Base-by-base conservation (phyloP, 64 coral and sea anemone species). In the Hydrozoanthus tunicans region DNA sequence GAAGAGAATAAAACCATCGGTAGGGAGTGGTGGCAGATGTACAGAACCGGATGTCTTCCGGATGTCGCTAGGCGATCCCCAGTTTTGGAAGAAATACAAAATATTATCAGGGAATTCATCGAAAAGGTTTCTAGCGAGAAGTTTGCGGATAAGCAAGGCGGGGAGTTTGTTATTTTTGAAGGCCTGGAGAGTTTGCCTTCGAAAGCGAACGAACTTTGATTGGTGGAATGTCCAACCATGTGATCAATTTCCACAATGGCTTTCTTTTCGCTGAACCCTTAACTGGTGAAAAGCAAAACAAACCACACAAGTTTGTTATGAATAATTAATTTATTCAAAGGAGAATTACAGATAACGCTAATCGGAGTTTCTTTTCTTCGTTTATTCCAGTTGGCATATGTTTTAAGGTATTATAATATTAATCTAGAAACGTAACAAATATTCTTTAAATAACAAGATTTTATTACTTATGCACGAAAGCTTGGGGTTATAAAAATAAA, bases 21-120 rank as follows among this genome's bases (percentile, higher is more conserved):
- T 17, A 79, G 92, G 58, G 89, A 90, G 43, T 93, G 92, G 92
- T 93, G 92, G 92, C 92, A 93, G 43, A 71, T 80, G 23, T 93
- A 93, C 26, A 82, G 70, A 71, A 93, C 85, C 5, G 89, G 92
- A 11, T 60, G 78, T 55, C 53, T 90, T 68, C 92, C 92, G 15
- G 86, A 93, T 83, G 70, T 67, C 15, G 79, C 17, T 56, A 82
- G 56, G 86, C 68, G 77, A 51, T 90, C 78, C 12, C 92, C 92
- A 32, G 74, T 62, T 7, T 17, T 90, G 24, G 55, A 81, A 51
- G 85, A 93, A 80, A 70, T 93, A 70, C 85, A 93, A 56, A 70
- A 51, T 53, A 15, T 93, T 8, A 73, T 93, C 9, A 90, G 70
- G 3, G 77, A 73, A 7, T 93, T 93, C 26, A 81, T 93, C 57